These are phyloP conservation scores for Thomomys bottae DNA, from an alignment of 2,113 vertebrate species.

Conservation along the genomic window DNA sequence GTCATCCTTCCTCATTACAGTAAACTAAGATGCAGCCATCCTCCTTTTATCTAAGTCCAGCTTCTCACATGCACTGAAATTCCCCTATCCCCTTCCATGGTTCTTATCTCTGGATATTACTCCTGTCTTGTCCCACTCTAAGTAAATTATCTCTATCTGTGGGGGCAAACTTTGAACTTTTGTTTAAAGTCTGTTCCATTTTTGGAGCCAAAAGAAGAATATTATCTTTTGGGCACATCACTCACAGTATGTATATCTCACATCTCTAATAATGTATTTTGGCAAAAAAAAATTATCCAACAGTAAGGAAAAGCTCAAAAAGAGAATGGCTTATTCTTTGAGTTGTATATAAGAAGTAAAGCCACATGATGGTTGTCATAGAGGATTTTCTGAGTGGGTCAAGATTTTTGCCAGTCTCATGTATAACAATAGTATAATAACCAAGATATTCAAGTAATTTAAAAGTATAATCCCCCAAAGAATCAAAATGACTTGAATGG, in stretches of 20 bases:
- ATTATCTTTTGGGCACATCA: background rate
- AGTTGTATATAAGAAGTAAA: background rate
- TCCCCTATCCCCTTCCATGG: background rate
- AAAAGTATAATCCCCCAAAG: too few relatives aligned
- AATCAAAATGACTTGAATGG: too few relatives aligned
- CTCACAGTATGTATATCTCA: background rate
- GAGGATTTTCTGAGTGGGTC: background rate
- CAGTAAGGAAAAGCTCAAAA: background rate
- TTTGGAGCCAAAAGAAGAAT: background rate
- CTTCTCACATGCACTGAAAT: background rate
- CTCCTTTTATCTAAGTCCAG: background rate
- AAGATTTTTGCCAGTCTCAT: too few relatives aligned
- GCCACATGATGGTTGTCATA: background rate
- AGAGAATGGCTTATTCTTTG: background rate
- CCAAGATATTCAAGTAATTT: too few relatives aligned
- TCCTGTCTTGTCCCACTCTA: background rate
- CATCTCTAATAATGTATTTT: background rate
- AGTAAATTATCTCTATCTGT: background rate
- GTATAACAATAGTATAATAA: too few relatives aligned
- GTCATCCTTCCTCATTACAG: background rate
- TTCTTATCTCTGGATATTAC: background rate
- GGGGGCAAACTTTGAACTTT: background rate
- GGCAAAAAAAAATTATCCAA: background rate
- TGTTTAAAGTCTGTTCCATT: background rate
- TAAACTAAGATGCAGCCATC: background rate